Evolutionary conservation across 2,113 vertebrate species (phyloP), one percentile per base, ranked within the genome.

Genomic region (Oenanthe oenanthe): DNA sequence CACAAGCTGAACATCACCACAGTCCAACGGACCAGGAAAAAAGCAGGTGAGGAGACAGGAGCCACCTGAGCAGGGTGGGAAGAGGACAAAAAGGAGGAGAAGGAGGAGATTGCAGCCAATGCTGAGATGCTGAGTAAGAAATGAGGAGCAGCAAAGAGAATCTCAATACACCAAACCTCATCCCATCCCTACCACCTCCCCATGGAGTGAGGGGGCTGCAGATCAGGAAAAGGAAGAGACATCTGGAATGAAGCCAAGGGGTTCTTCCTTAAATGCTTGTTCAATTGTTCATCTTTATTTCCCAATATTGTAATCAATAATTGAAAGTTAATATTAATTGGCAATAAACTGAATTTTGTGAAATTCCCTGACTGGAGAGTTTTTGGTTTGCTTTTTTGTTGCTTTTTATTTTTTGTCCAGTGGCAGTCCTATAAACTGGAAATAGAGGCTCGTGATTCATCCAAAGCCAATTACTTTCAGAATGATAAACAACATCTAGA

Each of bases 61-160:
- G 48, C 3, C 13, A 4, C 15, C 17, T 1, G 1, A 78, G n/a
- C 3, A 8, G 24, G 7, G 9, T 7, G 38, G 19, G 16, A 32
- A n/a, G 8, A 71, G 71, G 14, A 42, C 1, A 5, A 74, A 65
- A 7, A 51, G 47, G 24, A 50, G 48, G 1, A 73, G 65, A 2
- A 65, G 40, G 5, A 42, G n/a, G 32, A 32, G 36, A 34, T 13
- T 62, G 58, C 63, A 54, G 18, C 13, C 56, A 58, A 6, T 2
- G 0, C 6, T 31, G 29, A 80, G 26, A 14, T 7, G 1, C 0
- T 0, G 0, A 62, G 29, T 29, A 54, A 40, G 32, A 73, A 68
- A 68, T 0, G 0, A 86, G 34, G 11, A 71, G 18, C 19, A 67
- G 58, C 15, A 80, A 51, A 51, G 19, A 7, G 1, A 80, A 73